Evolutionary conservation across 2,113 vertebrate genomes (phyloP).

Genomic region (Caloenas nicobarica): DNA sequence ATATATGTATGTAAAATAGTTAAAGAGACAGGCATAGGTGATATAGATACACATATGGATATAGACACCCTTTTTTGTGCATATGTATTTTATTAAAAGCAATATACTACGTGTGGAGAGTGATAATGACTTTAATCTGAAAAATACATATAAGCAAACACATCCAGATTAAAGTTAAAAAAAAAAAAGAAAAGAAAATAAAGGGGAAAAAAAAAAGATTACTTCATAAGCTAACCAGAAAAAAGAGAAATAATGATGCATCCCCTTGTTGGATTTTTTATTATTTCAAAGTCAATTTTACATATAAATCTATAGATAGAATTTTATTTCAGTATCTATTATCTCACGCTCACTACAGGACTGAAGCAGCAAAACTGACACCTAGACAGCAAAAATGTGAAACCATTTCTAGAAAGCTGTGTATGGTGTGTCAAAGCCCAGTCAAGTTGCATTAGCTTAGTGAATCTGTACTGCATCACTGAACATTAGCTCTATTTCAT

Average conservation of each 20-base stretch:
- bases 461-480: slow-evolving; percentile 51
- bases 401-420: slow-evolving; percentile 38
- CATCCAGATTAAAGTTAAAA: not conserved
- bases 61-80: not conserved
- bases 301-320: not conserved
- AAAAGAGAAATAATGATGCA: not conserved
- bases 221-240: not conserved
- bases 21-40: not conserved
- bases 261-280: not conserved
- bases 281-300: not conserved
- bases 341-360: not conserved
- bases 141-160: not conserved
- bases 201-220: not conserved
- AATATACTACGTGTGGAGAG: not conserved
- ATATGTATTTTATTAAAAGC: not conserved
- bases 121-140: not conserved
- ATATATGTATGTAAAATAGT: not conserved
- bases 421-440: slow-evolving; percentile 16
- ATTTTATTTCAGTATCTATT: not conserved
- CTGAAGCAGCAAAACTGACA: not conserved
- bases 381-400: slow-evolving; percentile 10
- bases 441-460: slow-evolving; percentile 36
- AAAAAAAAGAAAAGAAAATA: not conserved
- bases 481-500: slow-evolving; percentile 61
- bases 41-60: not conserved